Evolutionary conservation across 1,140 invertebrate genomes (phyloP).

Genomic region (Asbolus verrucosus): DNA sequence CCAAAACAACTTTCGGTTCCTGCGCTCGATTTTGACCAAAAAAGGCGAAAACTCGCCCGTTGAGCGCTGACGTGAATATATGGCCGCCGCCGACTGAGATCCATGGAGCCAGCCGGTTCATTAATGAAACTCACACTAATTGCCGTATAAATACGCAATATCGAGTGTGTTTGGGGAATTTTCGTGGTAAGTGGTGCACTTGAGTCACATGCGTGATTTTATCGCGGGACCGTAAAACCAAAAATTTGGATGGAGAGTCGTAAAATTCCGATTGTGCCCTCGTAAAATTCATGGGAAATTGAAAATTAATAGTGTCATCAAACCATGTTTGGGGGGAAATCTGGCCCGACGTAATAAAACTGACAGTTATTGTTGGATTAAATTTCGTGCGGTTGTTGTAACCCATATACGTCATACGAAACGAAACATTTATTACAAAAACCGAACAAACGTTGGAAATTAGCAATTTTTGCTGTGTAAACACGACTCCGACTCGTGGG

Average conservation of each 20-base stretch:
- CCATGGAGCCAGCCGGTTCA: conserved; percentile 23
- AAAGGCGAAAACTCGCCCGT: conserved; percentile 40
- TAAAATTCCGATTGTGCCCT: conserved; percentile 11
- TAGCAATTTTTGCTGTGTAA: no score
- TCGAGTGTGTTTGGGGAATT: background rate
- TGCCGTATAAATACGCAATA: conserved; percentile 27
- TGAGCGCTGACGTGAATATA: conserved; percentile 34
- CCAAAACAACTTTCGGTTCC: conserved; percentile 29
- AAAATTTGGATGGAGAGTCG: conserved; percentile 26
- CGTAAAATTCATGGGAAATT: conserved; percentile 38
- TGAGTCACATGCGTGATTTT: no score
- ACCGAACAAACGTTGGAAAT: no score
- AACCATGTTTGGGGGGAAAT: no score
- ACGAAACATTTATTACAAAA: no score
- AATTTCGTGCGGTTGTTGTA: no score
- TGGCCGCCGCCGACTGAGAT: conserved; percentile 22
- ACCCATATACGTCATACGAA: no score
- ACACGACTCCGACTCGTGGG: no score
- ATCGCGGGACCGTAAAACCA: conserved; percentile 5
- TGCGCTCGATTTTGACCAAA: conserved; percentile 33
- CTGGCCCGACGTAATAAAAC: no score
- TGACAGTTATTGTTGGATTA: no score
- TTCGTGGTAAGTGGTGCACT: background rate
- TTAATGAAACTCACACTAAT: conserved; percentile 26
- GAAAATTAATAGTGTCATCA: conserved; percentile 37